Base-by-base conservation (phyloP, 2,797 vertebrate genomes). In the Ambastaia sidthimunki region DNA sequence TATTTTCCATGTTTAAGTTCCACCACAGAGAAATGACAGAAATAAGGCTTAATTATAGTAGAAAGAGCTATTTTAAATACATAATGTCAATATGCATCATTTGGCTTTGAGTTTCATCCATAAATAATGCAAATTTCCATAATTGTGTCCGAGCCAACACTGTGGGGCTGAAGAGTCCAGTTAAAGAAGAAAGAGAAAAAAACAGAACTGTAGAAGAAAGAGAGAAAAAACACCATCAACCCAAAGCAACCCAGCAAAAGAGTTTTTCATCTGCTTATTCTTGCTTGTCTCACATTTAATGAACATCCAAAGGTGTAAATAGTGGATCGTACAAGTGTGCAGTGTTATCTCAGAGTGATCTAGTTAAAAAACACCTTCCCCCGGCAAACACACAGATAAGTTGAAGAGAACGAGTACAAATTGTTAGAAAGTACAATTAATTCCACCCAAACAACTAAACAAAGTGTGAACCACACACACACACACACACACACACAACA, bases 301-400 rank as follows among this genome's bases (percentile, higher is more conserved):
- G 95, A 97, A 95, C 93, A 93, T 93, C 95, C 95, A 94, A 87
- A 96, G 96, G 95, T 95, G 95, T 92, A 93, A 96, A 97, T 95
- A 93, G 94, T 93, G 95, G 95, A 95, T 95, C 95, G 95, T 96
- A 95, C 94, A 94, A 94, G 92, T 94, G 93, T 93, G 92, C 90
- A 74, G 88, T 89, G 91, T 89, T 85, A 41, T 90, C 92, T 81
- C 91, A 93, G 89, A 90, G 81, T 87, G 84, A 80, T 79, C 86
- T 82, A 71, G 81, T 80, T 71, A 88, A 12, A 65, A 21, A 52
- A 63, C 1, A 12, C 48, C 12, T 16, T 37, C 19, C 6, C 71
- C 44, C 50, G 52, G 44, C 52, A 71, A 82, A 72, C 68, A 74
- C 76, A 82, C 81, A 82, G 63, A 59, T 63, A 59, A 41, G 59